Conservation (phyloP, 1,140 invertebrate genomes). For the Dreissena polymorpha region DNA sequence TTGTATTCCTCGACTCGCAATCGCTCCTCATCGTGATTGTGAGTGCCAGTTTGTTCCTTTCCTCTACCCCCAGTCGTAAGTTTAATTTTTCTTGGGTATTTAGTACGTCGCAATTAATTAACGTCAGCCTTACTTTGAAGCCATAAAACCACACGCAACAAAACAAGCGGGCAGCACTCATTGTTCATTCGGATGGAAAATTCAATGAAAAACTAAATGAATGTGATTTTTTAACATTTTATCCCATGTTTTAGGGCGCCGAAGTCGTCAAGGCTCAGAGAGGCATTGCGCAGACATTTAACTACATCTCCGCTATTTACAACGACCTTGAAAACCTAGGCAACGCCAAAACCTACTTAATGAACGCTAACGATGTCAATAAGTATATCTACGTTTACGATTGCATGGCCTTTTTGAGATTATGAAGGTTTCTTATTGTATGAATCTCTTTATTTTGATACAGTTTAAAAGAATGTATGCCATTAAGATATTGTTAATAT, state of each 20-base stretch:
- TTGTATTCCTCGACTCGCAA: too few relatives aligned
- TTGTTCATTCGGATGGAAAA: too few relatives aligned
- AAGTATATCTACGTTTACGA: constrained; percentile 31
- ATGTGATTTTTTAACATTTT: too few relatives aligned
- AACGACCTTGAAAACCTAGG: constrained; percentile 47
- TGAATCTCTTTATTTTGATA: neutral
- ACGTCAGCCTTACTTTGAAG: too few relatives aligned
- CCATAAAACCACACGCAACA: too few relatives aligned
- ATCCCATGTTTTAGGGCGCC: constrained; percentile 53
- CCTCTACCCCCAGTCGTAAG: too few relatives aligned
- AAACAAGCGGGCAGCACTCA: too few relatives aligned
- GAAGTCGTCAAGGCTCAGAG: constrained; percentile 49
- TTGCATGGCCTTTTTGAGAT: neutral
- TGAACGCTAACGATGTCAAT: constrained; percentile 49
- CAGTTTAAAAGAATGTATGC: neutral
- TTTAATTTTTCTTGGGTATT: too few relatives aligned
- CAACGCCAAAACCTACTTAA: constrained; percentile 52
- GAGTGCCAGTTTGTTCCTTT: too few relatives aligned
- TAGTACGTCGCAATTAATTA: too few relatives aligned
- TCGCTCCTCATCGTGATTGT: too few relatives aligned
- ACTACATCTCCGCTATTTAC: constrained; percentile 59
- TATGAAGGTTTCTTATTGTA: neutral
- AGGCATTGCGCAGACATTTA: constrained; percentile 41
- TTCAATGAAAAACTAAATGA: too few relatives aligned
- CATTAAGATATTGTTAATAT: neutral